These are phyloP conservation scores for Fabriciana adippe DNA, from an alignment of 2,888 invertebrate species.

Conservation along the genomic window DNA sequence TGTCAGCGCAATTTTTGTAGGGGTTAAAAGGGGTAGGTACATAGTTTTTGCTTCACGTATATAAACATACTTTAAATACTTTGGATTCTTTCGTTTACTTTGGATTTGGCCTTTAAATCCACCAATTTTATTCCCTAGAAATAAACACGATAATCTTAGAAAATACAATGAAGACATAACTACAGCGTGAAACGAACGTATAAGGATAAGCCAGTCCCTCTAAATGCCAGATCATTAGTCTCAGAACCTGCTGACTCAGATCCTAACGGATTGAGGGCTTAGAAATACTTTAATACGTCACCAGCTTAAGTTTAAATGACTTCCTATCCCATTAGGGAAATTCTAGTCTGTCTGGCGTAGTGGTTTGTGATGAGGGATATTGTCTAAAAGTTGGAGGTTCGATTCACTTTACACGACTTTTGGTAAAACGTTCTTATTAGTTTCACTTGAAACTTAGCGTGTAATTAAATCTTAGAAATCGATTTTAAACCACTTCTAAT, in stretches of 20 bases:
- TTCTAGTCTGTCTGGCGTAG: neutral
- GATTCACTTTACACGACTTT: no score
- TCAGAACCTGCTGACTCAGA: conserved; percentile 15
- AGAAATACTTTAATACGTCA: conserved; percentile 11
- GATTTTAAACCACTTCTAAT: no score
- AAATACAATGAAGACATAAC: conserved; percentile 5
- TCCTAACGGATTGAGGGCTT: conserved; percentile 21
- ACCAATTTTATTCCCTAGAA: neutral
- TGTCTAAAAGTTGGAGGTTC: no score
- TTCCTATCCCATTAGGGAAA: conserved; percentile 5
- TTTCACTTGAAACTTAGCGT: no score
- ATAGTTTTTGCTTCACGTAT: no score
- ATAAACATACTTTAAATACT: no score
- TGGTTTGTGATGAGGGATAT: neutral
- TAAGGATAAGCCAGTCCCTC: conserved; percentile 1
- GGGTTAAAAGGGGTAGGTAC: no score
- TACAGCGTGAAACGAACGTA: neutral
- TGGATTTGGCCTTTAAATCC: neutral
- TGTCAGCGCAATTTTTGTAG: no score
- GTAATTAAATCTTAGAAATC: no score
- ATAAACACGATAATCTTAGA: no score
- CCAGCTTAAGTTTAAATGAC: conserved; percentile 23
- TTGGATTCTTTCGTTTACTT: neutral
- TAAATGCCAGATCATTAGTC: conserved; percentile 23
- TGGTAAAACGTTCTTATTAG: no score